A percentile compares a stretch with the other conserved stretches of the same genome.
phyloP scores from a whole-genome alignment of 2,797 vertebrate genomes.

The Acrossocheilus wenchowensis region DNA sequence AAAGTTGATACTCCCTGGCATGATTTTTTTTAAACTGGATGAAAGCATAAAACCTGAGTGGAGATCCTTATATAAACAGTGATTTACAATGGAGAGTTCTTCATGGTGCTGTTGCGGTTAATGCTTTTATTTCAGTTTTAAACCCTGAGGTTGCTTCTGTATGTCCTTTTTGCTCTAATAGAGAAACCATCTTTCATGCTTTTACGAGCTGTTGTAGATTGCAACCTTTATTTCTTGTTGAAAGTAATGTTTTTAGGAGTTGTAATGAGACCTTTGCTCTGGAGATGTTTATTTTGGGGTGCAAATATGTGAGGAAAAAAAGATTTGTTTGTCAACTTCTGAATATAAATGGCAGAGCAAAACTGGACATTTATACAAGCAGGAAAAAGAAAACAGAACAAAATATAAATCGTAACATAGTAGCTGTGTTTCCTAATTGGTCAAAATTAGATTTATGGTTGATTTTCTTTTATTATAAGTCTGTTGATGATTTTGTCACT shows the following conservation, averaged over 20 bases:
- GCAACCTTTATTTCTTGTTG: neutral
- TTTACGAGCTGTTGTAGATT: neutral
- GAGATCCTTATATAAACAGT: neutral
- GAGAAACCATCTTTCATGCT: neutral
- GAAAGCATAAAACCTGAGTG: neutral
- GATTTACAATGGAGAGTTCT: neutral
- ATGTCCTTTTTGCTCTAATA: neutral
- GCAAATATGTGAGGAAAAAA: neutral
- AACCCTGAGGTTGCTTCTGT: neutral
- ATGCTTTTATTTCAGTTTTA: neutral
- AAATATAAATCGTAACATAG: neutral
- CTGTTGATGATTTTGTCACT: neutral
- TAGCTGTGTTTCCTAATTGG: neutral
- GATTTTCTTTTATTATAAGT: neutral
- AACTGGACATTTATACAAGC: too few relatives aligned
- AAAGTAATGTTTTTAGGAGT: neutral
- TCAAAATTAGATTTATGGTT: neutral
- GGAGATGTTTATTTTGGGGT: neutral
- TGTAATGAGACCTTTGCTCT: neutral
- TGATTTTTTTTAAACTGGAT: neutral
- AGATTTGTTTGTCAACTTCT: neutral
- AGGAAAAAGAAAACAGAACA: neutral
- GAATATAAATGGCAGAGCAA: neutral
- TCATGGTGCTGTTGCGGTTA: neutral
- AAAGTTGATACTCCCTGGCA: neutral